Evolutionary conservation across 2,888 invertebrate genomes (phyloP), one percentile per base, ranked within the genome.

Genomic region (Acanthosoma haemorrhoidale): DNA sequence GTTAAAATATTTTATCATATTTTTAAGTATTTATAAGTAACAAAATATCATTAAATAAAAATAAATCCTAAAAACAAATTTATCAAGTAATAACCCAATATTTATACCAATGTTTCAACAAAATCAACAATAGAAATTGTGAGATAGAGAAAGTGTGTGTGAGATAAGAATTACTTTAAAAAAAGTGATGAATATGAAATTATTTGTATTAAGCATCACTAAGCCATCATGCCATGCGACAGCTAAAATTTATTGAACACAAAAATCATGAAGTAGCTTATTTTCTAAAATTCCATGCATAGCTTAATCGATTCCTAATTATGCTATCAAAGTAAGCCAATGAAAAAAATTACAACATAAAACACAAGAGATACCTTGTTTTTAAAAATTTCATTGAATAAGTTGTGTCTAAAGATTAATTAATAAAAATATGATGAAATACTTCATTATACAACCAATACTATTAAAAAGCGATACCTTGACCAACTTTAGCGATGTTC

Each of bases 151-250:
- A 21, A 43, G n/a, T n/a, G n/a, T n/a, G n/a, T n/a, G n/a, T n/a
- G n/a, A n/a, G n/a, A 18, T 3, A 43, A 43, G 21, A 9, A 51
- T 51, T 51, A 2, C 29, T 11, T 51, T 25, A 5, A 2, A 25
- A 6, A 25, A 51, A 51, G 6, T 25, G 3, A 51, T 18, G 4
- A 11, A 18, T 18, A 18, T 16, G 0, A 25, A 51, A 51, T 5
- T 13, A 6, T 25, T 25, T 51, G n/a, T 51, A 21, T 51, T 51
- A 51, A 51, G 51, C 25, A 51, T 1, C 18, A 25, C 2, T n/a
- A 51, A 51, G 51, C 51, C 51, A 51, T 51, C 51, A 51, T 51
- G 51, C 51, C 51, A 51, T 51, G 51, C 51, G 51, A 51, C 25
- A 51, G 51, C 21, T 51, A 51, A 25, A 51, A 51, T 21, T 51